Evolutionary conservation across 2,797 vertebrate genomes (phyloP).

Genomic region (Paguma larvata): DNA sequence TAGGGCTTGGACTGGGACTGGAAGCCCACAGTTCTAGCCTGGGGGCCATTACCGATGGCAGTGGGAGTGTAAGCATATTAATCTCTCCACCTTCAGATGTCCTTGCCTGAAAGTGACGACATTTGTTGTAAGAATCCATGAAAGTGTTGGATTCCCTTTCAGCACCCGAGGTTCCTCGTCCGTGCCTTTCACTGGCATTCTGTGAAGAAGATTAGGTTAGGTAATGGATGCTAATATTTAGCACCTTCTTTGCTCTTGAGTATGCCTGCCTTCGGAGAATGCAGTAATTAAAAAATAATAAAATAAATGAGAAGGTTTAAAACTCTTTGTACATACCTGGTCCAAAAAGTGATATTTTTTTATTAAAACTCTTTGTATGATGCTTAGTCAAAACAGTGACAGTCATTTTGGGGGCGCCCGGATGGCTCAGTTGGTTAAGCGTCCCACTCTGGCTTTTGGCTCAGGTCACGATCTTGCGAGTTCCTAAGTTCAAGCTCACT

Average conservation of each 20-base stretch:
- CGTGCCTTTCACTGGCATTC: background rate
- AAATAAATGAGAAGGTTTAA: background rate
- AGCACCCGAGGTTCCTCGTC: background rate
- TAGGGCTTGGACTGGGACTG: background rate
- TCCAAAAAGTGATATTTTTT: background rate
- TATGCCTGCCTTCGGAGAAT: background rate
- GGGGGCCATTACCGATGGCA: background rate
- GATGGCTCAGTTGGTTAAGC: background rate
- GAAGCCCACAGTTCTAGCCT: background rate
- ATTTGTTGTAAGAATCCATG: too few relatives aligned
- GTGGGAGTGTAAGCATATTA: background rate
- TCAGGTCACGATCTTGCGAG: background rate
- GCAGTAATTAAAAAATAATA: background rate
- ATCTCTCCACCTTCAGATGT: accelerated
- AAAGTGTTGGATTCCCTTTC: background rate
- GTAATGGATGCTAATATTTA: too few relatives aligned
- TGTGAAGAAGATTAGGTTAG: too few relatives aligned
- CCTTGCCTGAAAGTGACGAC: background rate
- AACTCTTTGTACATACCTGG: background rate
- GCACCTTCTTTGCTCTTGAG: background rate
- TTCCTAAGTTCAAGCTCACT: too few relatives aligned
- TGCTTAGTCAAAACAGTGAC: background rate
- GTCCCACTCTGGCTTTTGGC: background rate
- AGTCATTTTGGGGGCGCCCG: background rate
- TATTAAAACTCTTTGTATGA: background rate